Evolutionary conservation across 2,797 vertebrate species (phyloP), one percentile per base, ranked within the genome.

Genomic region (Apogon talboti): DNA sequence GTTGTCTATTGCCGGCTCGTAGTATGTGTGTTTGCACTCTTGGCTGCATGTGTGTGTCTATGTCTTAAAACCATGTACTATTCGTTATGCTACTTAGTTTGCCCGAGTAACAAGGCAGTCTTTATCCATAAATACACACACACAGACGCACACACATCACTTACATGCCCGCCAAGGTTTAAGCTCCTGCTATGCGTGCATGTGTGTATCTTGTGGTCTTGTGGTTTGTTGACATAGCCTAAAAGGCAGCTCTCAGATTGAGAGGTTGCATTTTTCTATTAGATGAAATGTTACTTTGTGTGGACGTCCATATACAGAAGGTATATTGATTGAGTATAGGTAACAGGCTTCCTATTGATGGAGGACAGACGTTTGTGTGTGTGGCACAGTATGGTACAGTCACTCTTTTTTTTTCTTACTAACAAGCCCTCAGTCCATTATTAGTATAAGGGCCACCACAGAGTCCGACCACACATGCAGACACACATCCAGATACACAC

Each of bases 281-380:
- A 79, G 67, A 79, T 87, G 87, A 91, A 89, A 81, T 65, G 73
- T 40, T 72, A 47, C 87, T 81, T 87, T 90, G 76, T 87, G 61
- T 35, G 59, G 21, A 55, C 46, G 53, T 47, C 41, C 0, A 64
- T 46, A 59, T 37, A 79, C 54, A 86, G 52, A 73, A 11, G 13
- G 14, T 71, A 8, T 67, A 86, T 81, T 82, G 78, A 84, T 62
- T 48, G 79, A 68, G 52, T 56, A 53, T 56, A 58, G 44, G 62
- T 74, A 77, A 79, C 78, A 85, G 66, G 28, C 60, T 40, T 65
- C 56, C 66, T 71, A 86, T 67, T 79, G 71, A 88, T 59, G 71
- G 61, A 79, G 51, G 51, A 18, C n/a, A 55, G 16, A 0, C 9
- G 53, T 59, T 59, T 59, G 71, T 67, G 58, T 74, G 61, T 61